These are phyloP conservation scores for Chloropsis hardwickii DNA, from an alignment of 2,113 vertebrate genomes.

Conservation along the genomic window DNA sequence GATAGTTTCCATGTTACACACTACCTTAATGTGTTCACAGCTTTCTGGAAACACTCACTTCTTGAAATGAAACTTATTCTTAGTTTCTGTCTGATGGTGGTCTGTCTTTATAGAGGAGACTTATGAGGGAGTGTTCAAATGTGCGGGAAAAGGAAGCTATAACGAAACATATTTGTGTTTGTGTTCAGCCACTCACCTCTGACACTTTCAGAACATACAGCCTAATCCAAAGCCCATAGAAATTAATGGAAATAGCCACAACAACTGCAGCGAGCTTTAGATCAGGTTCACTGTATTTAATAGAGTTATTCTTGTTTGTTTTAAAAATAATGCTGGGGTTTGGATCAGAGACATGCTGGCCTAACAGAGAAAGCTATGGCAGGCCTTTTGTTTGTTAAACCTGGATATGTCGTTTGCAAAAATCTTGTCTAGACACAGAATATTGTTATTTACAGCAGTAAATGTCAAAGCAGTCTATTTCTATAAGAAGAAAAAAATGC, in stretches of 20 bases:
- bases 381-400: not conserved
- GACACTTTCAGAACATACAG: not conserved
- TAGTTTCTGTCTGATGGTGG: not conserved
- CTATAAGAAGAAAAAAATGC: not conserved
- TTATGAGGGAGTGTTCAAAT: not conserved
- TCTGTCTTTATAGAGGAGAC: not conserved
- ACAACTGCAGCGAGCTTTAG: not conserved
- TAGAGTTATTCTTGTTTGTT: not conserved
- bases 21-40: not conserved
- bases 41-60: conserved; percentile 20
- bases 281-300: not conserved
- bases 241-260: not conserved
- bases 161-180: not conserved
- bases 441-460: not conserved
- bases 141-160: not conserved
- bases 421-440: not conserved
- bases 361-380: not conserved
- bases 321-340: not conserved
- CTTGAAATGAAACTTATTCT: conserved; percentile 9
- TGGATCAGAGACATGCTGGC: not conserved
- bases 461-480: not conserved
- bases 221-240: not conserved
- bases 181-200: not conserved
- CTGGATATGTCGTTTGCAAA: not conserved
- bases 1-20: not conserved